Percentiles rank a stretch among this genome's conserved stretches.
These are phyloP conservation scores for Cossypha niveicapilla DNA, from an alignment of 2,797 vertebrate species.

Conservation along the genomic window DNA sequence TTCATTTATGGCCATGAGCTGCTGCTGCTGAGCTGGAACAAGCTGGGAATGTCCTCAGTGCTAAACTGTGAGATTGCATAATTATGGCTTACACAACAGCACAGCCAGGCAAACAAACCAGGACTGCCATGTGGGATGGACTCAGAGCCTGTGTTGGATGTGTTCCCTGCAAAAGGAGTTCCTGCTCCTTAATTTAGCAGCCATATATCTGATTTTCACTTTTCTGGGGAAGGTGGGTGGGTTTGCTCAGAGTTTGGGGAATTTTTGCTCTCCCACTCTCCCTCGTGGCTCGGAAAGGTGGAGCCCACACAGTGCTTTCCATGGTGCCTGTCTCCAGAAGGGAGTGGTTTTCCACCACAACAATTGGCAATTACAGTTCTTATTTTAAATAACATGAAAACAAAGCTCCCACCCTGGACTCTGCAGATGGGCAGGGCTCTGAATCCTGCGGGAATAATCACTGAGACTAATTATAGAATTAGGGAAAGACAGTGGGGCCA, in stretches of 20 bases:
- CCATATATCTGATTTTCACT: not conserved
- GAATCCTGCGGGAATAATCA: not conserved
- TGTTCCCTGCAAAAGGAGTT: not conserved
- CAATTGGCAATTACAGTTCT: not conserved
- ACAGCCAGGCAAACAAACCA: not conserved
- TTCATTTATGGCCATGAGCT: not conserved
- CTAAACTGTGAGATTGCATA: not conserved
- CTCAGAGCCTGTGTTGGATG: not conserved
- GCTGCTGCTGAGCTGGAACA: not conserved
- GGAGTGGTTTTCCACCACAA: not conserved
- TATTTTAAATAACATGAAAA: not conserved
- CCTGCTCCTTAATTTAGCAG: conserved; percentile 4
- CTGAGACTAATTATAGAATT: conserved; percentile 6
- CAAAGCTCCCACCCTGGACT: not conserved
- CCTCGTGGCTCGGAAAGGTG: not conserved
- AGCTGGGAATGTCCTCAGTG: not conserved
- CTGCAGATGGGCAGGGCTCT: not conserved
- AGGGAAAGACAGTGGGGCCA: fast-evolving
- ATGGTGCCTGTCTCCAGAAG: fast-evolving
- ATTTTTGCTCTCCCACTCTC: not conserved
- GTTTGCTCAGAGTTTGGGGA: not conserved
- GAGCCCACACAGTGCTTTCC: not conserved
- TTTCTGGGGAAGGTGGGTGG: not conserved
- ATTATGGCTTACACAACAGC: not conserved
- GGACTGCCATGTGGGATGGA: not conserved